phyloP scores from a whole-genome alignment of 2,888 invertebrate species.

The Urechis unicinctus region DNA sequence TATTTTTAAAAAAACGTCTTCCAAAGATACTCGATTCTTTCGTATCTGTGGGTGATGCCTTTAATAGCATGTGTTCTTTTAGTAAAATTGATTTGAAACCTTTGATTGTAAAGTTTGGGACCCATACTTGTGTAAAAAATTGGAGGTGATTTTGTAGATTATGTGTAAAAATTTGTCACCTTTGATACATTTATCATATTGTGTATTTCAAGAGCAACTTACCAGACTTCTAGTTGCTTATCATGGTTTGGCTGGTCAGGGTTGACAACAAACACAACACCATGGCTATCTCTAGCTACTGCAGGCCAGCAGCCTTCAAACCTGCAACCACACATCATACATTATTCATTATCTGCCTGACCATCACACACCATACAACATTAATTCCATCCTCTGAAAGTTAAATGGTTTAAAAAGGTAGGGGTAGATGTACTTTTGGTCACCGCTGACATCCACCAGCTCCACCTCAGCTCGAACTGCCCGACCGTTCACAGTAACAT shows the following conservation, averaged over 20 bases:
- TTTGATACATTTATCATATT: not conserved
- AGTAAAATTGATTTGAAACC: no score
- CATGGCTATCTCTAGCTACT: constrained; percentile 63
- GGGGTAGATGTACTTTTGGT: constrained; percentile 58
- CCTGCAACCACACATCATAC: constrained; percentile 49
- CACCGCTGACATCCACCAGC: constrained; percentile 75
- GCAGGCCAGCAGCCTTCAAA: constrained; percentile 74
- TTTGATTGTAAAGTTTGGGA: no score
- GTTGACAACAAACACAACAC: constrained; percentile 66
- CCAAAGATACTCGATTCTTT: no score
- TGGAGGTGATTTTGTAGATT: no score
- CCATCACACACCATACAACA: no score
- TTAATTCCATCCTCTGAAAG: no score
- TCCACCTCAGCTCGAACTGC: constrained; percentile 63
- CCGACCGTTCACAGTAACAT: constrained; percentile 54
- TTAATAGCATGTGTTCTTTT: no score
- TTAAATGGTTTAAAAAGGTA: not conserved
- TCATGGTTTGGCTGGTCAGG: constrained; percentile 55
- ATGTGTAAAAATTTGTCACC: no score
- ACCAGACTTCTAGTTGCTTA: constrained; percentile 61
- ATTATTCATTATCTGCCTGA: not conserved
- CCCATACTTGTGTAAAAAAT: no score
- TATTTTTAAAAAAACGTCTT: no score
- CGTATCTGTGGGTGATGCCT: no score
- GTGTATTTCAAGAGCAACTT: no score